Evolutionary conservation across 2,797 vertebrate species (phyloP), one percentile per base, ranked within the genome.

Genomic region (Poeciliopsis paucimaculata): DNA sequence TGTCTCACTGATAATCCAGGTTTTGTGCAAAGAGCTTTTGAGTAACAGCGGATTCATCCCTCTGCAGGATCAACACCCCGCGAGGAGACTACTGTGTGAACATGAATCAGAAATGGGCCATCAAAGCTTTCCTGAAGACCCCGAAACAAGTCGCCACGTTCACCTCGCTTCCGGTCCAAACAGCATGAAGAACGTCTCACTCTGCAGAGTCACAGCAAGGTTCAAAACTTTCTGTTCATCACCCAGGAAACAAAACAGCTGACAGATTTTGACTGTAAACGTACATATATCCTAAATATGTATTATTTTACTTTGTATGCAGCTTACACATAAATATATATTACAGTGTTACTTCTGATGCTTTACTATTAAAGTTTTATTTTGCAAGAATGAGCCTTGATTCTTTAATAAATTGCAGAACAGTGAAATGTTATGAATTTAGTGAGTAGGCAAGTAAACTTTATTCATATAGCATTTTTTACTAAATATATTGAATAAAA

Each of bases 21-120:
- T 57, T 41, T 34, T 8, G 73, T 8, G 45, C 12, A 0, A 34
- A 4, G 0, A 77, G 16, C n/a, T 28, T 39, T 2, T 53, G 0
- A 49, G 12, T 57, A n/a, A 0, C 1, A 41, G 43, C 16, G 31
- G 76, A 26, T 10, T 13, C 2, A 26, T 81, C 0, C 73, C 43
- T 55, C n/a, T 60, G 46, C 77, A 84, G 85, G 51, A 7, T 84
- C 1, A 4, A 2, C 3, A 79, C 88, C 23, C 55, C 23, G 4
- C 43, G 0, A 26, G 71, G 83, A 20, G n/a, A 0, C 26, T 41
- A 77, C n/a, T 89, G 85, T 2, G 57, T 76, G 71, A 73, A 77
- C 5, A 73, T 73, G 43, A 20, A 3, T 2, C 2, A 0, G 45
- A 9, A 5, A 4, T 84, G 87, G 85, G 85, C 39, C 5, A 23